Base-by-base conservation (phyloP, 2,113 vertebrate species). In the Esox niger region DNA sequence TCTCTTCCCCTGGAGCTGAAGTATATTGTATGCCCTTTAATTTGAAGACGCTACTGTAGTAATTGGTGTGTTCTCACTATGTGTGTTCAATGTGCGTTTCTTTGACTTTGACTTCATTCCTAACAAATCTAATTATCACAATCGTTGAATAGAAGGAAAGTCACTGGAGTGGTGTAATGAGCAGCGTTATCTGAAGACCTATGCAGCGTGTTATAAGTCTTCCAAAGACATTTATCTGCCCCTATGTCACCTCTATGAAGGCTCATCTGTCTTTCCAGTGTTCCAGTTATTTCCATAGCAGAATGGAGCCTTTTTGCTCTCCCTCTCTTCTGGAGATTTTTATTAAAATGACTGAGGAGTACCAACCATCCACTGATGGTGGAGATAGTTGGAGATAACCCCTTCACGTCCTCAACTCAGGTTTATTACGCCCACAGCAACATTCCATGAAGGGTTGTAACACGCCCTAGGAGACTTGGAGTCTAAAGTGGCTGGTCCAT, bases 41-140 rank as follows among this genome's bases (percentile, higher is more conserved):
- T 13, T 61, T 25, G 59, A 25, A 35, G n/a, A 59, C 15, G 3
- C 6, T 30, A 6, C 26, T 27, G 43, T 31, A 11, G 21, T 46
- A 35, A 46, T 64, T 79, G 76, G 67, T 61, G 70, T 47, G 62
- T 66, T 4, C 15, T 38, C 35, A 38, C 10, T 38, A 2, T 15
- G n/a, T 2, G n/a, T 7, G 70, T 74, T 38, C 72, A 68, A 77
- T 78, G 62, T 10, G 29, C 27, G 49, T 64, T 55, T 43, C 21
- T 63, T 23, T 73, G 61, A 78, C 58, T 66, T 79, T 82, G 49
- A 77, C 82, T 82, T 87, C 76, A 77, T 33, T 29, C 29, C 68
- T 81, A 82, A 85, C 80, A 77, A 82, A 79, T 58, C 52, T 75
- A 76, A 82, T 79, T 80, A 84, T 85, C 82, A 71, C 68, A 75